A percentile compares a stretch with the other conserved stretches of the same genome.
phyloP scores from a whole-genome alignment of 2,797 vertebrate genomes.

The Bradypodion ventrale region DNA sequence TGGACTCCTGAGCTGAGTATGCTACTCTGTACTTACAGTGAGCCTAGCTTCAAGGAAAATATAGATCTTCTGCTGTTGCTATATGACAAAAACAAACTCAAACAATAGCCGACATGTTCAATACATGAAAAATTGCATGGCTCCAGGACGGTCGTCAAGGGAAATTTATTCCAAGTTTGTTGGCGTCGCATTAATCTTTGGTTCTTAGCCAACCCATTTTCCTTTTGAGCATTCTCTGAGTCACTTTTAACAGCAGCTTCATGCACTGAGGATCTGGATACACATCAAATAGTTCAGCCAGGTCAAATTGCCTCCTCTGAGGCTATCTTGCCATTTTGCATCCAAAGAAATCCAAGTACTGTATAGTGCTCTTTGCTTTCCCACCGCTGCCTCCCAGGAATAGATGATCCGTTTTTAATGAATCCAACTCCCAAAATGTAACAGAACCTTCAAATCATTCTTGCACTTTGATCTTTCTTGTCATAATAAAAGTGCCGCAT shows the following conservation, averaged over 20 bases:
- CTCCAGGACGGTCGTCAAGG: slow-evolving; percentile 29
- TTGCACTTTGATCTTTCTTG: background rate
- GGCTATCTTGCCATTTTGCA: background rate
- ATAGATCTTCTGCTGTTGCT: slow-evolving; percentile 15
- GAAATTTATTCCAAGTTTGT: slow-evolving; percentile 16
- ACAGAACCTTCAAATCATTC: background rate
- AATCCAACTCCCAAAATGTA: background rate
- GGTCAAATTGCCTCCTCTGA: slow-evolving; percentile 24
- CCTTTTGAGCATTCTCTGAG: background rate
- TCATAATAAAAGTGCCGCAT: background rate
- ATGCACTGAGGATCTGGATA: background rate
- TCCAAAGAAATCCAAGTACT: slow-evolving; percentile 14
- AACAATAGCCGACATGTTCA: slow-evolving; percentile 36
- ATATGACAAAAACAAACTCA: slow-evolving; percentile 19
- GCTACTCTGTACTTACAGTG: background rate
- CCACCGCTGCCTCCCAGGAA: background rate
- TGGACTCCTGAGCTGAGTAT: slow-evolving; percentile 2
- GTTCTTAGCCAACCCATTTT: slow-evolving; percentile 27
- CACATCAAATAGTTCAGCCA: slow-evolving; percentile 24
- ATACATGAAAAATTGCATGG: background rate
- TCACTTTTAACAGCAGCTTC: slow-evolving; percentile 20
- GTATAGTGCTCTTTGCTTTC: background rate
- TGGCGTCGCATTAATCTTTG: slow-evolving; percentile 29
- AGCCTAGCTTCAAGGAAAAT: background rate
- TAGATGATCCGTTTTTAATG: background rate